Conservation (phyloP, 2,113 vertebrate species). For the Pleuronectes platessa region DNA sequence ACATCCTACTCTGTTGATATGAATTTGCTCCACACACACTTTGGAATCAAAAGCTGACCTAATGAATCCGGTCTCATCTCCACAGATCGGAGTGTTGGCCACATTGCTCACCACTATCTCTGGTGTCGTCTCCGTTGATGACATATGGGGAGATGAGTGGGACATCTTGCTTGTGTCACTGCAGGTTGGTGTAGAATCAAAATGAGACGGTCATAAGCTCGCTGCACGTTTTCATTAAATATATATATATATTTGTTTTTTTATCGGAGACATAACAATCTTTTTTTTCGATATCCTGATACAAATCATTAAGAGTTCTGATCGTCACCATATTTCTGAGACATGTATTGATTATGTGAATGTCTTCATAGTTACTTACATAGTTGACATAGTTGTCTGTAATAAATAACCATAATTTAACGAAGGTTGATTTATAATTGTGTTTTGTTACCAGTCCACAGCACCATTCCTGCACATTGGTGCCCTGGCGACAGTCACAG, state of each 20-base stretch:
- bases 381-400: too few species aligned
- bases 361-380: not conserved
- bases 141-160: conserved; percentile 95
- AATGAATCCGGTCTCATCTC: not conserved
- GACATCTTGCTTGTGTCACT: conserved; percentile 91
- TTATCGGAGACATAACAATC: too few species aligned
- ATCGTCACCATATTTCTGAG: too few species aligned
- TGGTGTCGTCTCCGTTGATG: conserved; percentile 89
- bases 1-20: not conserved
- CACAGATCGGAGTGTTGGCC: conserved; percentile 88
- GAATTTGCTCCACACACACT: not conserved
- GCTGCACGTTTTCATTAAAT: not conserved
- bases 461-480: conserved; percentile 95
- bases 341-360: not conserved
- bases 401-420: not conserved
- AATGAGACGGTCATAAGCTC: not conserved
- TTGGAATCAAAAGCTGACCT: not conserved
- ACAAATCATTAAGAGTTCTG: too few species aligned
- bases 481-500: conserved; percentile 86
- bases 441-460: conserved; percentile 85
- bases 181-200: conserved; percentile 82
- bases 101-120: conserved; percentile 87
- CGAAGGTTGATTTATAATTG: not conserved
- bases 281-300: too few species aligned
- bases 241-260: too few species aligned